A percentile compares a stretch with the other conserved stretches of the same genome.
phyloP scores from a whole-genome alignment of 2,797 vertebrate species.

The Hypotaenidia okinawae region DNA sequence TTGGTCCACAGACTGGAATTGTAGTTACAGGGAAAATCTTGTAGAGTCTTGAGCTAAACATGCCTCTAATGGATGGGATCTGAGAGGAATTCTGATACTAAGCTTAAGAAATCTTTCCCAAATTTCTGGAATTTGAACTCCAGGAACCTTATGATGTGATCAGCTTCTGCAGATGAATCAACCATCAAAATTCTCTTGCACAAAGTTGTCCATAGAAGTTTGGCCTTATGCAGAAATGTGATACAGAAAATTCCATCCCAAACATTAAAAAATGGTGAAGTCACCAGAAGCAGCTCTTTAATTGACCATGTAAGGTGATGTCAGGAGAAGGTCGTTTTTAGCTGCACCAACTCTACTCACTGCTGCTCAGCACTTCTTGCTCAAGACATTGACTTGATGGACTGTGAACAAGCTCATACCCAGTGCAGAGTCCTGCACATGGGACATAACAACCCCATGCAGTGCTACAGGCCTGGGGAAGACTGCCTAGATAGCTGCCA shows the following conservation, averaged over 20 bases:
- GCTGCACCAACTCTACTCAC: neutral
- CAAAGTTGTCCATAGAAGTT: neutral
- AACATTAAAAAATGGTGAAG: neutral
- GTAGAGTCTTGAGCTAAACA: neutral
- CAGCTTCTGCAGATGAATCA: neutral
- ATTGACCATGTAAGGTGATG: neutral
- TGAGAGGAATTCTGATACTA: neutral
- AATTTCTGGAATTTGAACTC: neutral
- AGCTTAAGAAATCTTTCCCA: neutral
- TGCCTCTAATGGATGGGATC: neutral
- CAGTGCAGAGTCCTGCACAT: no score
- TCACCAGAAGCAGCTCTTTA: neutral
- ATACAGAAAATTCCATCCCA: neutral
- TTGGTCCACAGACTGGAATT: neutral
- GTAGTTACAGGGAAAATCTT: neutral
- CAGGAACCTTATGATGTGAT: neutral
- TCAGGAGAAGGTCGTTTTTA: neutral
- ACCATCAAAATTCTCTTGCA: neutral
- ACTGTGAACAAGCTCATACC: neutral
- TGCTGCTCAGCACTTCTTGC: neutral
- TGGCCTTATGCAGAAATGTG: neutral
- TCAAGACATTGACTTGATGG: fast-evolving
- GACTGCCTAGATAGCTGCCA: no score
- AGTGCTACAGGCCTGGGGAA: no score
- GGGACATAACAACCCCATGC: no score